These are phyloP conservation scores for Neopelma chrysocephalum DNA, from an alignment of 2,797 vertebrate species.

Conservation along the genomic window DNA sequence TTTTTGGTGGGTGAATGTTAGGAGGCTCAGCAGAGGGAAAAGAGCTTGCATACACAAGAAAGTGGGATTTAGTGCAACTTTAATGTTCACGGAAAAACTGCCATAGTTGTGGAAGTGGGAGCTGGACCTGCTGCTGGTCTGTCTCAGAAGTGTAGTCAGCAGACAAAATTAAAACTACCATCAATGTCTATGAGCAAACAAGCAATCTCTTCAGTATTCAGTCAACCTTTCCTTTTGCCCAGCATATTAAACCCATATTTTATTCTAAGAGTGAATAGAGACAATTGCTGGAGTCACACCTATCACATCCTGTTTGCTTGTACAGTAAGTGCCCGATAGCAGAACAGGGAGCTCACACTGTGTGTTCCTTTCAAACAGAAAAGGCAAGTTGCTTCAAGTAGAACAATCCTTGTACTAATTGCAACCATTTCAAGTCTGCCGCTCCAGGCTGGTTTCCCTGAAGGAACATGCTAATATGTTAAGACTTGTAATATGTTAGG, in stretches of 20 bases:
- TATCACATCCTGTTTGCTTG: constrained; percentile 58
- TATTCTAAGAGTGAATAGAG: background rate
- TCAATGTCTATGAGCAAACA: background rate
- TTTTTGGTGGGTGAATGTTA: background rate
- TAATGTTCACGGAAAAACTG: background rate
- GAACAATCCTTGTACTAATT: constrained; percentile 50
- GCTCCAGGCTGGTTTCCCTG: constrained; percentile 14
- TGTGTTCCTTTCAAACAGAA: constrained; percentile 60
- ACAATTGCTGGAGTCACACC: constrained; percentile 59
- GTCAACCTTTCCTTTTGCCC: background rate
- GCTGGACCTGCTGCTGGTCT: background rate
- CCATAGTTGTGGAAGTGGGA: background rate
- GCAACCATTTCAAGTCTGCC: constrained; percentile 8
- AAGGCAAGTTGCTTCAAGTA: constrained; percentile 64
- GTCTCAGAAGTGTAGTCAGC: background rate
- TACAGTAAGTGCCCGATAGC: constrained; percentile 5
- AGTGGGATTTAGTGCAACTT: background rate
- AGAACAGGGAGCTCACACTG: background rate
- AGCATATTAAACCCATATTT: constrained; percentile 4
- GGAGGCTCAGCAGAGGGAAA: background rate
- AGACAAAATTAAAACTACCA: background rate
- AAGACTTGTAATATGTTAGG: constrained; percentile 20
- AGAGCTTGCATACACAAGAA: background rate
- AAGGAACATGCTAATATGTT: constrained; percentile 33
- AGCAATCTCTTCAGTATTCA: background rate